These are phyloP conservation scores for Anastrepha ludens DNA, from an alignment of 1,140 invertebrate species.

Conservation along the genomic window DNA sequence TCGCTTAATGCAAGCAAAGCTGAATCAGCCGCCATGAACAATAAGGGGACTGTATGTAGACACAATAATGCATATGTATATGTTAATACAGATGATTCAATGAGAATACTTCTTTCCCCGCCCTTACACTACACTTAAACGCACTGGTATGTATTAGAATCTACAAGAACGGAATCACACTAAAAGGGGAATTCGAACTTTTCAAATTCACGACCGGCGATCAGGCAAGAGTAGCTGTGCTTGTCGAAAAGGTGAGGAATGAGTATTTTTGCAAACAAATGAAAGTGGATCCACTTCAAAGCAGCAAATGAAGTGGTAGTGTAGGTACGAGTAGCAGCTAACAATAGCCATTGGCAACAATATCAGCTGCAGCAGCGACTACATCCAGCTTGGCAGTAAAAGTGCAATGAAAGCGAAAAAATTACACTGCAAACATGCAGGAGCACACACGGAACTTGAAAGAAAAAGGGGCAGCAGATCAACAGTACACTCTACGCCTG, in stretches of 20 bases:
- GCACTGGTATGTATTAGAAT: not conserved
- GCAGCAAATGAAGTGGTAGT: constrained; percentile 71
- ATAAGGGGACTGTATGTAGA: not conserved
- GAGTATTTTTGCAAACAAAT: constrained; percentile 66
- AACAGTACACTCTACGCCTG: constrained; percentile 61
- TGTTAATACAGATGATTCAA: not conserved
- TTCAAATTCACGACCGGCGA: constrained; percentile 22
- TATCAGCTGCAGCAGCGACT: not conserved
- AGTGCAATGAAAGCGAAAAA: constrained; percentile 73
- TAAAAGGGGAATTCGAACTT: constrained; percentile 16
- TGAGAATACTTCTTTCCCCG: not conserved
- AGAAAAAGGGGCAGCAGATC: not conserved
- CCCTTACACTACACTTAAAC: not conserved
- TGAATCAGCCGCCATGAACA: constrained; percentile 66
- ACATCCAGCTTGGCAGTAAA: constrained; percentile 63
- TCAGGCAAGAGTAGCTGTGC: not conserved
- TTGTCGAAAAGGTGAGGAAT: not conserved
- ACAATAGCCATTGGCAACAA: not conserved
- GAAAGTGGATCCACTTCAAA: constrained; percentile 73
- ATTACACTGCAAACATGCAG: constrained; percentile 50
- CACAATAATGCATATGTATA: not conserved
- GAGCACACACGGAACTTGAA: constrained; percentile 49
- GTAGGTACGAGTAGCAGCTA: constrained; percentile 55
- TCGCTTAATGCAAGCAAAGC: constrained; percentile 73
- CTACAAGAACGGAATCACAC: not conserved